These are phyloP conservation scores for Tubulanus polymorphus DNA, from an alignment of 2,888 invertebrate species.

Conservation along the genomic window DNA sequence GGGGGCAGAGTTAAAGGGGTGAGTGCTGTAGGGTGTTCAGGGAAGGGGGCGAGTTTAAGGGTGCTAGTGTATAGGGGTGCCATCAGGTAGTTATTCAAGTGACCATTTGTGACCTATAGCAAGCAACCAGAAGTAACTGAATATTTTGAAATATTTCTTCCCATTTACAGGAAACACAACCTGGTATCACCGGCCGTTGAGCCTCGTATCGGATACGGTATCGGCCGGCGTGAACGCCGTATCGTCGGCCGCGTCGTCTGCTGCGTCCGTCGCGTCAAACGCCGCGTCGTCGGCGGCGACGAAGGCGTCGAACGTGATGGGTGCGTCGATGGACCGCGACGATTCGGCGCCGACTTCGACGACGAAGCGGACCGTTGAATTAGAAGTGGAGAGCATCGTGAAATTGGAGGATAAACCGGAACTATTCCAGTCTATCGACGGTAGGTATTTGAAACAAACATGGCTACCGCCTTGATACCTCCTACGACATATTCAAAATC, in stretches of 20 bases:
- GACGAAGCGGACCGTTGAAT: neutral
- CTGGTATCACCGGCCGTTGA: neutral
- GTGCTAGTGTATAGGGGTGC: too few species aligned
- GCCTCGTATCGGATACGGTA: neutral
- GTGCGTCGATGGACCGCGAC: neutral
- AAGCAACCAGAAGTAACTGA: too few species aligned
- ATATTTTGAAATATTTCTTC: too few species aligned
- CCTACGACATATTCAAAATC: too few species aligned
- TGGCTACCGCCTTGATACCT: neutral
- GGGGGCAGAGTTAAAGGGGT: too few species aligned
- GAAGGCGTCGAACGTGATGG: neutral
- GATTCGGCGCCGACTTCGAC: neutral
- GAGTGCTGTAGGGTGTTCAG: too few species aligned
- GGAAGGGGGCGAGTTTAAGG: too few species aligned
- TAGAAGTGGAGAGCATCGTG: constrained; percentile 39
- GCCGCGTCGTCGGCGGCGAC: neutral
- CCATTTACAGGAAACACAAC: neutral
- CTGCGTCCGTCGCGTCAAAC: neutral
- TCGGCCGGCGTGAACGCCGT: neutral
- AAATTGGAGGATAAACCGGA: constrained; percentile 76
- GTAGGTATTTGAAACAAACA: too few species aligned
- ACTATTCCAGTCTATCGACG: constrained; percentile 86
- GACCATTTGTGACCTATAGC: too few species aligned
- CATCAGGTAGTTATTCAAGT: too few species aligned
- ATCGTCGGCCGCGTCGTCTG: neutral